Evolutionary conservation across 2,888 invertebrate species (phyloP).

Genomic region (Leucophenga montana): DNA sequence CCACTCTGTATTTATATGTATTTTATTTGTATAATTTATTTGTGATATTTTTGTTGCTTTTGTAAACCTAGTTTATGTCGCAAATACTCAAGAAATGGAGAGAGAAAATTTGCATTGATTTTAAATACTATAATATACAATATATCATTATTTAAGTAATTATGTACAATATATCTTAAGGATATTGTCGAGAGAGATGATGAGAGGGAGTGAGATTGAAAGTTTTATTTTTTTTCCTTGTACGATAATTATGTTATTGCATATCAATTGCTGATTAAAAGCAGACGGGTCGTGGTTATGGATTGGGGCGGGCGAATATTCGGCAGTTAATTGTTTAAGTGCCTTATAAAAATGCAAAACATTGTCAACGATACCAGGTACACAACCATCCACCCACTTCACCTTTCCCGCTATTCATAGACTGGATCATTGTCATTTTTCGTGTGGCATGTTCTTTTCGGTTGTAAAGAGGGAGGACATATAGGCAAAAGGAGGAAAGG

Average conservation of each 20-base stretch:
- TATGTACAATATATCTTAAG: background rate
- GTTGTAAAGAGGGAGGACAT: too few relatives aligned
- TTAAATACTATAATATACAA: too few relatives aligned
- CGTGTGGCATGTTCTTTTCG: too few relatives aligned
- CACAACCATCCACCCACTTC: conserved; percentile 23
- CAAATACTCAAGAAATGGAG: too few relatives aligned
- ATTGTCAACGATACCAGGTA: conserved; percentile 11
- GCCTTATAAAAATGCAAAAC: conserved; percentile 26
- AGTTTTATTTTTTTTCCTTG: too few relatives aligned
- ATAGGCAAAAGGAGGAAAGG: background rate
- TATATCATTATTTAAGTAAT: background rate
- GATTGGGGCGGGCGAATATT: background rate
- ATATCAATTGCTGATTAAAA: conserved; percentile 7
- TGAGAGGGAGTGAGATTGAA: too few relatives aligned
- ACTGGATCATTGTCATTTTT: too few relatives aligned
- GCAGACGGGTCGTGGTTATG: background rate
- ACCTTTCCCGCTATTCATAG: background rate
- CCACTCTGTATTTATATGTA: conserved; percentile 47
- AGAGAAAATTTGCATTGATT: too few relatives aligned
- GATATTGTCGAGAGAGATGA: background rate
- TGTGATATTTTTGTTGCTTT: background rate
- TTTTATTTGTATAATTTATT: conserved; percentile 31
- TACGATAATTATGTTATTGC: background rate
- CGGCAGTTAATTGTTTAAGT: conserved; percentile 46
- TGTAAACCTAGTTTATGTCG: too few relatives aligned